These are phyloP conservation scores for Pinctada fucata DNA, from an alignment of 2,888 invertebrate genomes.

Conservation along the genomic window DNA sequence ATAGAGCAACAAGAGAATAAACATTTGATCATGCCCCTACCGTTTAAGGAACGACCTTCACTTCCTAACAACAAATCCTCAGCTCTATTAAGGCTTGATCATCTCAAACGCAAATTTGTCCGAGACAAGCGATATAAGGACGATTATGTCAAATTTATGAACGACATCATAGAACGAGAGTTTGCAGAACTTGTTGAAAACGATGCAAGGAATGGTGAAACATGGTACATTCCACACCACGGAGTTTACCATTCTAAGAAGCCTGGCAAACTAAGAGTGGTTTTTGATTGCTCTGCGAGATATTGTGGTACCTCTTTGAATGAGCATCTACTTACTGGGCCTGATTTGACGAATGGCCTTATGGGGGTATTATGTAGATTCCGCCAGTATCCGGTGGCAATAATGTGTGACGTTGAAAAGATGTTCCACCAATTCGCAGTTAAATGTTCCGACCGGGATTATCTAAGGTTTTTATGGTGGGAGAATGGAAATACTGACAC, in stretches of 20 bases:
- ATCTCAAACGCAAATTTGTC: conserved; percentile 18
- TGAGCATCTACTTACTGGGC: conserved; percentile 42
- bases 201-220: not conserved
- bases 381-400: conserved; percentile 38
- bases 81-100: conserved; percentile 23
- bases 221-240: conserved; percentile 36
- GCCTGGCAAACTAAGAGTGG: conserved; percentile 33
- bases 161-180: conserved; percentile 21
- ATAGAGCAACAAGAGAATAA: conserved; percentile 24
- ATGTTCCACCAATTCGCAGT: conserved; percentile 61
- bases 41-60: conserved; percentile 35
- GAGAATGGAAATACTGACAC: conserved; percentile 10
- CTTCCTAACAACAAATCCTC: conserved; percentile 34
- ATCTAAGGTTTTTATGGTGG: conserved; percentile 42
- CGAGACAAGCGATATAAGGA: conserved; percentile 24
- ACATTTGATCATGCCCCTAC: conserved; percentile 40
- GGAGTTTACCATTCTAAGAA: conserved; percentile 21
- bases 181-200: conserved; percentile 22
- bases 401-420: conserved; percentile 48
- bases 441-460: conserved; percentile 34
- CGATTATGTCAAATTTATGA: conserved; percentile 36
- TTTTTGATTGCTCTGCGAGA: conserved; percentile 47
- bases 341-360: conserved; percentile 45
- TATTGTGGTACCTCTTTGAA: conserved; percentile 32
- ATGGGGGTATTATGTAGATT: conserved; percentile 45